phyloP scores from a whole-genome alignment of 2,113 vertebrate species.

The Emydura subglobosa region DNA sequence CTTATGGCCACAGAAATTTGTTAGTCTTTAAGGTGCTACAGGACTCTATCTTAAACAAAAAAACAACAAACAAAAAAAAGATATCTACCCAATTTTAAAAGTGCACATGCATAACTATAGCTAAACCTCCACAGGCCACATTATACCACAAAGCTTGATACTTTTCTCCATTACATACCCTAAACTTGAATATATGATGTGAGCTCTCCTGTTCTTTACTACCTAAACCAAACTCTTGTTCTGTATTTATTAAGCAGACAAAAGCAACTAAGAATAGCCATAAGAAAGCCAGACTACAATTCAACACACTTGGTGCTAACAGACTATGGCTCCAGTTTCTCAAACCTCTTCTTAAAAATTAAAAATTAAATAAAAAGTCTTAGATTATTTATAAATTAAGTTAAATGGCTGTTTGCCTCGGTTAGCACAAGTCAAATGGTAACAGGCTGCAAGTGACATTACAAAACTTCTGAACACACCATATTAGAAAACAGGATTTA shows the following conservation, averaged over 20 bases:
- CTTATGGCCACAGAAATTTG: too few relatives aligned
- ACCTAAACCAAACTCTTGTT: neutral
- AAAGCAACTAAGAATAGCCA: neutral
- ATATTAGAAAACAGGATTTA: neutral
- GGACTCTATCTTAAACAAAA: too few relatives aligned
- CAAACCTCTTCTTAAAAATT: neutral
- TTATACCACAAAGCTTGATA: neutral
- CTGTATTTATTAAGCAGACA: neutral
- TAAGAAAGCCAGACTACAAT: neutral
- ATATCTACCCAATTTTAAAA: neutral
- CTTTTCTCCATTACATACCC: neutral
- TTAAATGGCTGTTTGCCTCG: neutral
- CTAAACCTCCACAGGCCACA: neutral
- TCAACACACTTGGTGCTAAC: neutral
- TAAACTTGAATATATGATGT: neutral
- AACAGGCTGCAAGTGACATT: neutral
- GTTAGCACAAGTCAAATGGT: neutral
- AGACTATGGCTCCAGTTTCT: neutral
- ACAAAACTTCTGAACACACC: neutral
- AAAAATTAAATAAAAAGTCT: neutral
- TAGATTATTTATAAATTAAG: neutral
- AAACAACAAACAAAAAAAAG: too few relatives aligned
- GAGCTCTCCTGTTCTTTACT: neutral
- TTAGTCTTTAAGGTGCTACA: too few relatives aligned
- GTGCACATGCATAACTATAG: neutral